Evolutionary conservation across 2,888 invertebrate genomes (phyloP).

Genomic region (Heteromurus nitidus): DNA sequence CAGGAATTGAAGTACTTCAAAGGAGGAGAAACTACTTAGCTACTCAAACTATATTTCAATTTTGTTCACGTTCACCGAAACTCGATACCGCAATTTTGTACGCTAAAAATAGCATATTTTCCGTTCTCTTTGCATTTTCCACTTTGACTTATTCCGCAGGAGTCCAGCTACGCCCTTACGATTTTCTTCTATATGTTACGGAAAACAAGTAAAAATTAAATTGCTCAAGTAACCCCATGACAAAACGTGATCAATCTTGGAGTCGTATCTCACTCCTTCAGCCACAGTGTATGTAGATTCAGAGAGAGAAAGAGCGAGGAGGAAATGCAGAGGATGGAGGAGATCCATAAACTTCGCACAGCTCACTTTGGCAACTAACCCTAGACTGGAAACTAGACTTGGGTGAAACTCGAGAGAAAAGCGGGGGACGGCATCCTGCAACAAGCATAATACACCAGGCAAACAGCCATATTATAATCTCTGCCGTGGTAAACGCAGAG

Average conservation of each 20-base stretch:
- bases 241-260: conserved; percentile 11
- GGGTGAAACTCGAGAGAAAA: conserved; percentile 45
- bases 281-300: not conserved
- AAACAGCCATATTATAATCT: too few relatives aligned
- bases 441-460: too few relatives aligned
- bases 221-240: conserved; percentile 12
- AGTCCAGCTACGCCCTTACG: not conserved
- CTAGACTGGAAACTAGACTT: conserved; percentile 26
- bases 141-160: not conserved
- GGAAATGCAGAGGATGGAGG: not conserved
- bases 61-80: too few relatives aligned
- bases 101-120: too few relatives aligned
- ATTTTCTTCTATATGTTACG: too few relatives aligned
- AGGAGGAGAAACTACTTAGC: too few relatives aligned
- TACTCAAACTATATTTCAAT: too few relatives aligned
- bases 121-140: too few relatives aligned
- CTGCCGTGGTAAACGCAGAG: too few relatives aligned
- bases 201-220: not conserved
- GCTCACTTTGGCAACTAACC: conserved; percentile 27
- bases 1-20: too few relatives aligned
- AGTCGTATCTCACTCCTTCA: not conserved
- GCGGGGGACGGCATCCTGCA: too few relatives aligned
- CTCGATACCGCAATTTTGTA: too few relatives aligned
- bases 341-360: not conserved
- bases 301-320: not conserved